Evolutionary conservation across 2,888 invertebrate species (phyloP).

Genomic region (Coelinius sp.): DNA sequence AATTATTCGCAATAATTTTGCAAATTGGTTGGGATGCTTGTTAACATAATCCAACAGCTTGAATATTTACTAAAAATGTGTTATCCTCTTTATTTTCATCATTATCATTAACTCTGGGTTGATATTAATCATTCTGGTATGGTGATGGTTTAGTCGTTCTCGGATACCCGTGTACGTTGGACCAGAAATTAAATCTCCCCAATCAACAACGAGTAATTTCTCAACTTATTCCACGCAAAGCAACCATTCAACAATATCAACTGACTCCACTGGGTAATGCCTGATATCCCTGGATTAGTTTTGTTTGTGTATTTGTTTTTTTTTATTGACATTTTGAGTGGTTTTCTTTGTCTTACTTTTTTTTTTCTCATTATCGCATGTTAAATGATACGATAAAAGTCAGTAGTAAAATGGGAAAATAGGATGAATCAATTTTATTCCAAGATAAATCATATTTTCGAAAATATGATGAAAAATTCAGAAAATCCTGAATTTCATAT

Average conservation of each 20-base stretch:
- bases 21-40: slow-evolving; percentile 17
- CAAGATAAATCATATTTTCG: too few relatives aligned
- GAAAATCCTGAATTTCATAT: too few relatives aligned
- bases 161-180: slow-evolving; percentile 83
- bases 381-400: too few relatives aligned
- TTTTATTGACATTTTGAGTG: slow-evolving; percentile 26
- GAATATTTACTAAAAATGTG: not conserved
- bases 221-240: slow-evolving; percentile 69
- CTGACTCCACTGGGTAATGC: slow-evolving; percentile 69
- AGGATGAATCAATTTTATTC: too few relatives aligned
- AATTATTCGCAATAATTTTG: not conserved
- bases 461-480: too few relatives aligned
- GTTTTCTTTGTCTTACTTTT: slow-evolving; percentile 30
- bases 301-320: slow-evolving; percentile 40
- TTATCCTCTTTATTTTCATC: not conserved
- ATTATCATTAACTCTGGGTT: slow-evolving; percentile 3
- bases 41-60: slow-evolving; percentile 12
- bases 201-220: slow-evolving; percentile 71
- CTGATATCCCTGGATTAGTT: slow-evolving; percentile 48
- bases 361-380: not conserved
- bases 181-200: slow-evolving; percentile 74
- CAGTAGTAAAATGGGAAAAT: too few relatives aligned
- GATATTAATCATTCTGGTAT: slow-evolving; percentile 51
- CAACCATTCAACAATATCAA: slow-evolving; percentile 69
- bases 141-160: slow-evolving; percentile 77